Evolutionary conservation across 2,888 invertebrate genomes (phyloP).

Genomic region (Steinernema scapterisci): DNA sequence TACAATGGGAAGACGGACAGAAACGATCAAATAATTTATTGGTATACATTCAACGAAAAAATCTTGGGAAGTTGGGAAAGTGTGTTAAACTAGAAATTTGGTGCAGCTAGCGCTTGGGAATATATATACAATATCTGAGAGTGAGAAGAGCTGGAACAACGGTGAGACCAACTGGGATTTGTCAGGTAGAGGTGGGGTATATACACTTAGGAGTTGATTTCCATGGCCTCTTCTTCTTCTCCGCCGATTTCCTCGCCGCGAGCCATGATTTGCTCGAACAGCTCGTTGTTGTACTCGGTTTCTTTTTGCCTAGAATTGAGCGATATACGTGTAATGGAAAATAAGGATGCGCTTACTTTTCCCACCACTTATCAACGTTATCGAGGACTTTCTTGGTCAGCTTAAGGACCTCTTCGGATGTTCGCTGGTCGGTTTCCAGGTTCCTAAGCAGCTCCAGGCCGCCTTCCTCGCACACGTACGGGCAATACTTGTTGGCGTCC

Average conservation of each 20-base stretch:
- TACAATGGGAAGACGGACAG: background rate
- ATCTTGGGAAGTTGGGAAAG: too few species aligned
- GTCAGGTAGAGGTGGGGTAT: background rate
- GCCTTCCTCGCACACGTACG: slow-evolving; percentile 82
- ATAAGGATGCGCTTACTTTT: background rate
- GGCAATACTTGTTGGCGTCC: slow-evolving; percentile 84
- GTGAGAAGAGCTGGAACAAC: background rate
- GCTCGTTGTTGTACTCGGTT: background rate
- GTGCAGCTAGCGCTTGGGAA: too few species aligned
- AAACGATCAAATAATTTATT: background rate
- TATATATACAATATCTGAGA: too few species aligned
- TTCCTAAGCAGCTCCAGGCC: slow-evolving; percentile 78
- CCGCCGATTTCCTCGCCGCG: background rate
- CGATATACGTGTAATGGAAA: background rate
- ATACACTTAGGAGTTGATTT: background rate
- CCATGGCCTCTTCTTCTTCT: background rate
- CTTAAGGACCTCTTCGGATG: slow-evolving; percentile 42
- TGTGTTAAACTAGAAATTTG: too few species aligned
- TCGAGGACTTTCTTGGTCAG: slow-evolving; percentile 50
- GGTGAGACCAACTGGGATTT: background rate
- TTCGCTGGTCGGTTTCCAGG: slow-evolving; percentile 56
- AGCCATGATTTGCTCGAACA: too few species aligned
- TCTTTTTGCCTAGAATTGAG: background rate
- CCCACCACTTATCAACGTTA: slow-evolving; percentile 46
- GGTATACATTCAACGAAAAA: background rate